These are phyloP conservation scores for Dusona sp. DNA, from an alignment of 2,888 invertebrate species.

Conservation along the genomic window DNA sequence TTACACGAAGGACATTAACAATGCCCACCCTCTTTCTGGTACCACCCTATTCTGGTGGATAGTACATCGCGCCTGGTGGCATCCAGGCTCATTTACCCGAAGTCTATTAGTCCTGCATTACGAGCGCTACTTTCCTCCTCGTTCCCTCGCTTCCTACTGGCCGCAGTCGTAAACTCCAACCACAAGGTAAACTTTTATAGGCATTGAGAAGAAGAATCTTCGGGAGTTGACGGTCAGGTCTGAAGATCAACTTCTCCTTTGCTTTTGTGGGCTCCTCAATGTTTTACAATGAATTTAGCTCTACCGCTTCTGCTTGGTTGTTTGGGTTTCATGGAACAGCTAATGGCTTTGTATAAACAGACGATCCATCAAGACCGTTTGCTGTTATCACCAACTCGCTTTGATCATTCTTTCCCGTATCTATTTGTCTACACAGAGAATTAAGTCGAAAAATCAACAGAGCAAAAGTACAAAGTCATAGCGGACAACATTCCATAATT, in stretches of 20 bases:
- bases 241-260: not conserved
- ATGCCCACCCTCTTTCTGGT: slow-evolving; percentile 21
- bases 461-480: not conserved
- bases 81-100: slow-evolving; percentile 61
- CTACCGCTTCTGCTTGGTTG: not conserved
- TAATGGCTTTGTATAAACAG: slow-evolving; percentile 2
- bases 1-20: slow-evolving; percentile 61
- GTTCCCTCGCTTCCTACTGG: slow-evolving; percentile 29
- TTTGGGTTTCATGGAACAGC: not conserved
- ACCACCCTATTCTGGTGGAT: slow-evolving; percentile 18
- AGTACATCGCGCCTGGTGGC: slow-evolving; percentile 24
- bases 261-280: slow-evolving; percentile 9
- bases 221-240: slow-evolving; percentile 18
- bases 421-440: not conserved
- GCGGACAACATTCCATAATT: slow-evolving; percentile 9
- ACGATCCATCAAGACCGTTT: slow-evolving; percentile 8
- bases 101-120: slow-evolving; percentile 66
- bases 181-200: slow-evolving; percentile 49
- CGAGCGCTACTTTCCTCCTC: slow-evolving; percentile 45
- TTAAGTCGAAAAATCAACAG: not conserved
- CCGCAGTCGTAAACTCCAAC: slow-evolving; percentile 51
- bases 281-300: slow-evolving; percentile 26
- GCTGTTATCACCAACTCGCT: not conserved
- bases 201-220: slow-evolving; percentile 17
- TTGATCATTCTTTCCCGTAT: not conserved